Base-by-base conservation (phyloP, 2,797 vertebrate genomes). In the Poeciliopsis turneri region DNA sequence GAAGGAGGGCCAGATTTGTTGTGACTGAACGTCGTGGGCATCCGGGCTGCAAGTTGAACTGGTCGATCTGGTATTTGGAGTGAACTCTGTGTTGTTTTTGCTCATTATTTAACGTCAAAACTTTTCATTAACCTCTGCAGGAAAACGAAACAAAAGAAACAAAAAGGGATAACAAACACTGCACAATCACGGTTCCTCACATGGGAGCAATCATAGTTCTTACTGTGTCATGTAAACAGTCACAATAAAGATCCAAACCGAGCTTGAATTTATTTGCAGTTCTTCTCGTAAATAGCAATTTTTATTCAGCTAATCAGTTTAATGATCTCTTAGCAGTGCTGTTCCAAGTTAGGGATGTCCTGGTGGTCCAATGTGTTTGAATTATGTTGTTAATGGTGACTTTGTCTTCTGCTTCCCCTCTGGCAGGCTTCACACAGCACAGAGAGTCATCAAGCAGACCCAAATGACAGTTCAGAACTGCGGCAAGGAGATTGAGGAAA, bases 371-470 rank as follows among this genome's bases (percentile, higher is more conserved):
- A 25, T 45, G 72, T 82, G 82, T 66, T 78, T 25, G 13, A 68
- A 5, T 33, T 79, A 71, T 86, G 53, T 78, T 86, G 8, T 53
- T 71, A 43, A 81, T 53, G 57, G 28, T 87, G 57, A 82, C 77
- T 82, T 64, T 86, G 66, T 87, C 43, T 79, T 79, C 39, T 64
- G 51, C 55, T n/a, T 13, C 39, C 86, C 64, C 74, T 46, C 47
- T 73, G 80, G 61, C 95, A 99, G 98, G 93, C 97, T 99, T 88
- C 98, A 98, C 93, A 98, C 98, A 79, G 97, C 98, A 76, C 98
- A 99, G 90, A 97, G 97, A 95, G 98, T 97, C 94, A 99, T 99
- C 95, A 99, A 99, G 94, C 98, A 99, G 96, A 99, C 97, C 93
- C 98, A 99, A 95, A 97, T 98, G 92, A 99, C 97, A 0, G 98